phyloP scores from a whole-genome alignment of 1,140 invertebrate genomes.

The Colletes latitarsis region DNA sequence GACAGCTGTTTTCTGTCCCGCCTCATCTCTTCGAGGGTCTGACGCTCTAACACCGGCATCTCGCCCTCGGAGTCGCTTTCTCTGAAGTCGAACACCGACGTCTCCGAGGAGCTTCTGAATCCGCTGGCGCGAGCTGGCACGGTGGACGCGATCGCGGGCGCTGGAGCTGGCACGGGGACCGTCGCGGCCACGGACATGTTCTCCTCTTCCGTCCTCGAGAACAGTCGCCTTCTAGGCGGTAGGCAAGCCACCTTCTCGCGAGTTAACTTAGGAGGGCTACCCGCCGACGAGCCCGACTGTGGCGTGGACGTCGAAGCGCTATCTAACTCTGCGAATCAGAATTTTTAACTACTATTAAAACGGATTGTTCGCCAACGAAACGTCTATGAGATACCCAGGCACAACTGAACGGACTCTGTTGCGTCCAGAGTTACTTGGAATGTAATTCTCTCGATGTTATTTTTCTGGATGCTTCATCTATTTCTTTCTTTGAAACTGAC shows the following conservation, averaged over 20 bases:
- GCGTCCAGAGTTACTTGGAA: too few species aligned
- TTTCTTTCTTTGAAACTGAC: too few species aligned
- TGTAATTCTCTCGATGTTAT: too few species aligned
- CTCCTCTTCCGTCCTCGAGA: constrained; percentile 81
- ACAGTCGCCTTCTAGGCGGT: constrained; percentile 79
- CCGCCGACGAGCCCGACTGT: constrained; percentile 73
- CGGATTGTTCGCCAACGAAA: not conserved
- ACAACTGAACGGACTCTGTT: too few species aligned
- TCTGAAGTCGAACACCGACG: constrained; percentile 85
- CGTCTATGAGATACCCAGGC: not conserved
- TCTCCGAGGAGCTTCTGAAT: constrained; percentile 83
- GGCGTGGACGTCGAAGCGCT: constrained; percentile 74
- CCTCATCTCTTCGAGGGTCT: constrained; percentile 82
- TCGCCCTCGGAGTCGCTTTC: constrained; percentile 84
- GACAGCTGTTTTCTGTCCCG: constrained; percentile 81
- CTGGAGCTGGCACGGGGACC: constrained; percentile 59
- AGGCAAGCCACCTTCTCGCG: constrained; percentile 76
- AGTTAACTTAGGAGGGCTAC: constrained; percentile 81
- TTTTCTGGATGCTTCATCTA: too few species aligned
- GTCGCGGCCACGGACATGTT: constrained; percentile 66
- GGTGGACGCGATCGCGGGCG: constrained; percentile 57
- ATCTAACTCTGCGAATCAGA: constrained; percentile 64
- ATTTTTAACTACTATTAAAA: not conserved
- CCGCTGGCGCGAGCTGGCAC: constrained; percentile 79
- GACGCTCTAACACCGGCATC: constrained; percentile 83